These are phyloP conservation scores for Yponomeuta malinellus DNA, from an alignment of 2,888 invertebrate species.

Conservation along the genomic window DNA sequence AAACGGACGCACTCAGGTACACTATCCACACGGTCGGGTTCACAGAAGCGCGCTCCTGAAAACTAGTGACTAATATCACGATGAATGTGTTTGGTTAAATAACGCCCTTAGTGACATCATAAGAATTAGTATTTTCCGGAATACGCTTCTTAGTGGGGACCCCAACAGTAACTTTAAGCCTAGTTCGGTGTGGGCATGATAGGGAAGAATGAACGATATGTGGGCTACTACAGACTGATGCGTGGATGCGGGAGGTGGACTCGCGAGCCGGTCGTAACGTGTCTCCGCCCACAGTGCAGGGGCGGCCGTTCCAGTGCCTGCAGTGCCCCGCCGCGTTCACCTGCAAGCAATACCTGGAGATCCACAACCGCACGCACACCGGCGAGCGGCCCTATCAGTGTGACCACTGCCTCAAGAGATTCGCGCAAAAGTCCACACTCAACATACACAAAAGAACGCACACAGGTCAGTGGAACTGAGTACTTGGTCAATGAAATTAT, in stretches of 20 bases:
- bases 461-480: constrained; percentile 68
- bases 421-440: constrained; percentile 88
- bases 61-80: background rate
- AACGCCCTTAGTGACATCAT: too few species aligned
- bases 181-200: background rate
- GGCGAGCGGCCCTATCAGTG: constrained; percentile 79
- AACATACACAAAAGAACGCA: constrained; percentile 89
- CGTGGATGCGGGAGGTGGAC: constrained; percentile 19
- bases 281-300: constrained; percentile 63
- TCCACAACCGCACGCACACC: constrained; percentile 73
- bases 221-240: constrained; percentile 36
- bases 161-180: background rate
- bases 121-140: background rate
- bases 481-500: constrained; percentile 18
- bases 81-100: too few species aligned
- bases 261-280: constrained; percentile 3
- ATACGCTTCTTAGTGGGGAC: background rate
- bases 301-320: constrained; percentile 77
- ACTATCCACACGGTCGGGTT: background rate
- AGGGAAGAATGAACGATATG: constrained; percentile 39
- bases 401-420: constrained; percentile 85
- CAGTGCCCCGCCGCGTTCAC: constrained; percentile 77
- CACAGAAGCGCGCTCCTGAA: background rate
- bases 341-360: constrained; percentile 74
- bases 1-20: constrained; percentile 84